These are phyloP conservation scores for Castor canadensis DNA, from an alignment of 2,113 vertebrate species.

Conservation along the genomic window DNA sequence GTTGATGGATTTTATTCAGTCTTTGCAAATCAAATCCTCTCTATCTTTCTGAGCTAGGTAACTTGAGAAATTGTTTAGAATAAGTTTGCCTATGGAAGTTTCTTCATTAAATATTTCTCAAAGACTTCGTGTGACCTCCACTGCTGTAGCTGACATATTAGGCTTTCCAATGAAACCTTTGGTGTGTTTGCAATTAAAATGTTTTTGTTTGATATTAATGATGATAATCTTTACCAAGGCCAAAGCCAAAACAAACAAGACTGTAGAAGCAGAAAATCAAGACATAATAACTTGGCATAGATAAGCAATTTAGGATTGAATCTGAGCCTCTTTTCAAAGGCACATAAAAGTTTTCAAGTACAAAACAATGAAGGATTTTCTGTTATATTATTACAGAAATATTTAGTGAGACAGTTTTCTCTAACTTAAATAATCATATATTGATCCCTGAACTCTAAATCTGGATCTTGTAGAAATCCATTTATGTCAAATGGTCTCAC, in stretches of 20 bases:
- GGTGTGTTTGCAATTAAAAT: constrained; percentile 82
- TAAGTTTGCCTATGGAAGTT: constrained; percentile 64
- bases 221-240: constrained; percentile 81
- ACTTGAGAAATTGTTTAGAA: constrained; percentile 79
- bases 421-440: neutral
- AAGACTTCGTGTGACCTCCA: constrained; percentile 77
- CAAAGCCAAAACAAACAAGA: constrained; percentile 82
- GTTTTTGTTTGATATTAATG: constrained; percentile 86
- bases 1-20: constrained; percentile 64
- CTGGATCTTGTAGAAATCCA: neutral
- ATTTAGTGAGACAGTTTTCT: constrained; percentile 28
- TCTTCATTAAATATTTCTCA: constrained; percentile 81
- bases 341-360: constrained; percentile 45
- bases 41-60: constrained; percentile 65
- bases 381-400: constrained; percentile 21
- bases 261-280: constrained; percentile 75
- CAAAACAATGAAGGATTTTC: constrained; percentile 51
- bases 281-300: constrained; percentile 73
- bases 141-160: constrained; percentile 65
- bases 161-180: constrained; percentile 72
- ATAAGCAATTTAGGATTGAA: constrained; percentile 74
- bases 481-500: neutral
- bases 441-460: neutral
- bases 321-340: constrained; percentile 61
- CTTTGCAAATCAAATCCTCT: constrained; percentile 48